Conservation (phyloP, 2,113 vertebrate species). For the Chionis minor region DNA sequence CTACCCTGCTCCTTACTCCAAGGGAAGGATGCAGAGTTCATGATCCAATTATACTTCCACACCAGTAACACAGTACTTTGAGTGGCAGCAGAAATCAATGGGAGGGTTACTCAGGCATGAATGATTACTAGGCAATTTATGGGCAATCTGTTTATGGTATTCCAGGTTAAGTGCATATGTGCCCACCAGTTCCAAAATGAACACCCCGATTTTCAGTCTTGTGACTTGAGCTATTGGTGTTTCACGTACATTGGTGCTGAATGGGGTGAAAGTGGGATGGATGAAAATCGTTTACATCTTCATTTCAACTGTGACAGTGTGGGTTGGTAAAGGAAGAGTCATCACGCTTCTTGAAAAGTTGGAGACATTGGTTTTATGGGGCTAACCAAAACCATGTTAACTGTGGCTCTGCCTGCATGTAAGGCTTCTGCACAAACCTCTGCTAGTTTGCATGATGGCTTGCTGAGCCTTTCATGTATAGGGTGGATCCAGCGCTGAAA, state of each 20-base stretch:
- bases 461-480: neutral
- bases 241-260: neutral
- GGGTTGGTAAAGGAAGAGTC: neutral
- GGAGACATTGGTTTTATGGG: neutral
- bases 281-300: neutral
- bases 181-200: neutral
- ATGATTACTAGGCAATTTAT: neutral
- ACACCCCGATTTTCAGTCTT: neutral
- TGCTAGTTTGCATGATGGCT: neutral
- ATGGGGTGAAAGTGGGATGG: neutral
- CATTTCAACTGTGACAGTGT: neutral
- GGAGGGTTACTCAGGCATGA: neutral
- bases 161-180: neutral
- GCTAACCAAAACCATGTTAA: neutral
- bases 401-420: neutral
- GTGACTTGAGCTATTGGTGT: neutral
- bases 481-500: conserved; percentile 1
- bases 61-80: neutral
- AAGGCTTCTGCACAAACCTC: neutral
- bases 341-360: neutral
- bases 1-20: neutral
- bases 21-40: neutral
- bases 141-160: neutral
- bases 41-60: neutral
- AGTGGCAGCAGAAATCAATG: neutral